These are phyloP conservation scores for Nebria ingens DNA, from an alignment of 1,140 invertebrate species.

Conservation along the genomic window DNA sequence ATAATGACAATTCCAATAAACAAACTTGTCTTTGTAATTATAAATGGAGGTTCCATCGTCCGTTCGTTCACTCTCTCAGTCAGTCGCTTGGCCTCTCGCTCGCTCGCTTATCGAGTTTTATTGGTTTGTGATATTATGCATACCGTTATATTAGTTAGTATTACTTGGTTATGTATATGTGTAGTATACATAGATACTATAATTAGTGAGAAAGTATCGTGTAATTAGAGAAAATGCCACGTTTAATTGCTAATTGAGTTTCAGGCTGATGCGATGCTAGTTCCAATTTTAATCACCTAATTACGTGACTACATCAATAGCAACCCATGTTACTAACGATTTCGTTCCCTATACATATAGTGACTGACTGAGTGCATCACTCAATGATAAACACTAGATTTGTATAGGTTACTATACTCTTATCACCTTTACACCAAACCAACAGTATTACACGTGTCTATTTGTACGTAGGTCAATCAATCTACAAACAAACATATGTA, in stretches of 20 bases:
- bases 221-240: conserved; percentile 53
- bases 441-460: too few relatives aligned
- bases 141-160: conserved; percentile 9
- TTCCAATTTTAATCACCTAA: conserved; percentile 54
- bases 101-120: background rate
- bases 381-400: too few relatives aligned
- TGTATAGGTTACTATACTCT: too few relatives aligned
- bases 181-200: too few relatives aligned
- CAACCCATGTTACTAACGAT: background rate
- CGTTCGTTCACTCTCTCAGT: too few relatives aligned
- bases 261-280: conserved; percentile 43
- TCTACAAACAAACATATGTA: too few relatives aligned
- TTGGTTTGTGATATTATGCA: conserved; percentile 7
- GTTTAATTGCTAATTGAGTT: conserved; percentile 55
- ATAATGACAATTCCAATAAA: conserved; percentile 9
- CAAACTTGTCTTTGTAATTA: conserved; percentile 8
- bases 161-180: too few relatives aligned
- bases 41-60: too few relatives aligned
- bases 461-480: too few relatives aligned
- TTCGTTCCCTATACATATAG: conserved; percentile 5
- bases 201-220: conserved; percentile 47
- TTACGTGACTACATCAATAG: conserved; percentile 43
- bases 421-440: too few relatives aligned
- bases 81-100: too few relatives aligned
- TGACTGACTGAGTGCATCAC: too few relatives aligned